Percentiles rank a stretch among this genome's conserved stretches.
These are phyloP conservation scores for Catharus fuscescens DNA, from an alignment of 2,113 vertebrate genomes.

Conservation along the genomic window DNA sequence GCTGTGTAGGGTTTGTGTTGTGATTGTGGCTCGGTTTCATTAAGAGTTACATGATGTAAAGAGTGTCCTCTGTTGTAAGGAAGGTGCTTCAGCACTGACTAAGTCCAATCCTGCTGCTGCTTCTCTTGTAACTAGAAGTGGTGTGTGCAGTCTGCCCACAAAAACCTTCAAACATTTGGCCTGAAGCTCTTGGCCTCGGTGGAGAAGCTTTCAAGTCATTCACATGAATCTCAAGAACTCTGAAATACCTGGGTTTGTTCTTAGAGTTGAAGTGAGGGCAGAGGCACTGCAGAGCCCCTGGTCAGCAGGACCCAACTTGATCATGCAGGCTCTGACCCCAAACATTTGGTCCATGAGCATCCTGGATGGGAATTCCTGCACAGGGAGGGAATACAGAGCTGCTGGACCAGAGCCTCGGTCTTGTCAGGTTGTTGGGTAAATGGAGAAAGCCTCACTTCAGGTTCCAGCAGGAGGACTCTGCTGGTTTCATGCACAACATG, in stretches of 20 bases:
- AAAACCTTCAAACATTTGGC: not conserved
- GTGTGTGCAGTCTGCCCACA: not conserved
- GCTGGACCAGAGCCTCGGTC: not conserved
- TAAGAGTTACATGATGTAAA: not conserved
- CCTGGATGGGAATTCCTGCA: fast-evolving
- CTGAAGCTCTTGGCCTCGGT: not conserved
- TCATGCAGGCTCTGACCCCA: fast-evolving
- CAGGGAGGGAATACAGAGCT: not conserved
- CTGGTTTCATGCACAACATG: not conserved
- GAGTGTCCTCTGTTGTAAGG: not conserved
- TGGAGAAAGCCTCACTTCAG: not conserved
- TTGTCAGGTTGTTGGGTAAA: not conserved
- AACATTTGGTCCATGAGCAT: not conserved
- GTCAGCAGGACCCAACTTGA: not conserved
- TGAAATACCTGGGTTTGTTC: not conserved
- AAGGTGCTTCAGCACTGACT: not conserved
- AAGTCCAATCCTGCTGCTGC: not conserved
- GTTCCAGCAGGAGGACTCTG: not conserved
- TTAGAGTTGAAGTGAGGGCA: not conserved
- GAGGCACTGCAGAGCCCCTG: not conserved
- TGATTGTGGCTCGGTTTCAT: not conserved
- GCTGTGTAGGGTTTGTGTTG: not conserved
- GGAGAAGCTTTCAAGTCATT: not conserved
- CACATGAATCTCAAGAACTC: not conserved
- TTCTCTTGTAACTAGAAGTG: not conserved